Conservation (phyloP, 2,113 vertebrate genomes). For the Bothrops jararaca region DNA sequence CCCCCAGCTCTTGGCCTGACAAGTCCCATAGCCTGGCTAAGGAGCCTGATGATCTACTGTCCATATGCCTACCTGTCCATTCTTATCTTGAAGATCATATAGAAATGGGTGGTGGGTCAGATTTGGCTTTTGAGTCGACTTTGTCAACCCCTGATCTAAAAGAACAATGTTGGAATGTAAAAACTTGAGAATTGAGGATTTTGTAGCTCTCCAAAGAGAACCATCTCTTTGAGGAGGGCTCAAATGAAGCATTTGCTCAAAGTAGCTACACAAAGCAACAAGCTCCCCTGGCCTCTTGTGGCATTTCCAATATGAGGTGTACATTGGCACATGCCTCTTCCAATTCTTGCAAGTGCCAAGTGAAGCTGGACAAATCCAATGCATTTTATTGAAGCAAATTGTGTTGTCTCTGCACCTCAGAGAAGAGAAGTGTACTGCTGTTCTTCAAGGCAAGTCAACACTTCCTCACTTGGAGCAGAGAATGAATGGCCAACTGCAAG, state of each 20-base stretch:
- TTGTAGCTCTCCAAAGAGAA: neutral
- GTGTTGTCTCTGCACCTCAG: neutral
- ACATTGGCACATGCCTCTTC: neutral
- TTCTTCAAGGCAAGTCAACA: neutral
- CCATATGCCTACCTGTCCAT: neutral
- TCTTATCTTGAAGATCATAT: neutral
- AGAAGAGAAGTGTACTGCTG: neutral
- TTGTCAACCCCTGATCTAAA: neutral
- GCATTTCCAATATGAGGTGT: neutral
- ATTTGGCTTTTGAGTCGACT: neutral
- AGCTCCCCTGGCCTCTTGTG: neutral
- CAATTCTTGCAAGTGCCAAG: neutral
- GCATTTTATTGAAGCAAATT: neutral
- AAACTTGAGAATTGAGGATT: neutral
- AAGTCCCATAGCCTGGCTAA: neutral
- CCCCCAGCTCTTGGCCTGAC: neutral
- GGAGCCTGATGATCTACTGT: neutral
- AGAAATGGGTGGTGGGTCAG: neutral
- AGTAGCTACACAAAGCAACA: neutral
- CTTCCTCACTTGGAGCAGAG: neutral
- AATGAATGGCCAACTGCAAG: neutral
- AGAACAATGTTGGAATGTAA: neutral
- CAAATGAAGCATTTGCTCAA: neutral
- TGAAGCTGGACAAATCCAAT: neutral
- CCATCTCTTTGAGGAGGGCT: neutral